Evolutionary conservation across 2,797 vertebrate species (phyloP).

Genomic region (Prunella strophiata): DNA sequence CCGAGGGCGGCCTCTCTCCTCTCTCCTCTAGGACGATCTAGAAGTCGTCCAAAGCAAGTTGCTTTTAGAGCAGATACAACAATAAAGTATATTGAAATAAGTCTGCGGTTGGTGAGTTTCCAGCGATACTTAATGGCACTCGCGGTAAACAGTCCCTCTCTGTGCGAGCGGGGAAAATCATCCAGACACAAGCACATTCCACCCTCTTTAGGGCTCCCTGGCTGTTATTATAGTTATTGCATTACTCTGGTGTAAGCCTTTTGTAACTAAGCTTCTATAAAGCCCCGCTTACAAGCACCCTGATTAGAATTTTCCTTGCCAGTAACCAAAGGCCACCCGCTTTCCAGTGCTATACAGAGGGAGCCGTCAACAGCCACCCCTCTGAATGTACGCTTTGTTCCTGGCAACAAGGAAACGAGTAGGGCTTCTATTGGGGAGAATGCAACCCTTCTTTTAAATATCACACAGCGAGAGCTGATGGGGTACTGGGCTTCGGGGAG

Average conservation of each 20-base stretch:
- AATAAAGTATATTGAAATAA: conserved; percentile 68
- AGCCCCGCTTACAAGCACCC: conserved; percentile 70
- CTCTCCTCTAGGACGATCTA: background rate
- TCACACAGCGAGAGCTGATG: conserved; percentile 67
- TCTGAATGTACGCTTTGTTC: conserved; percentile 81
- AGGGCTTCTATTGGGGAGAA: conserved; percentile 77
- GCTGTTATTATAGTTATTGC: conserved; percentile 66
- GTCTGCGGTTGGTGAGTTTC: conserved; percentile 72
- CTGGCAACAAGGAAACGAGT: conserved; percentile 76
- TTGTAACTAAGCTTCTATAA: conserved; percentile 72
- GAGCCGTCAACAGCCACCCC: conserved; percentile 72
- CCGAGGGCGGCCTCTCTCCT: background rate
- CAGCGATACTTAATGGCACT: conserved; percentile 66
- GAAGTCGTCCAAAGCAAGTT: conserved; percentile 12
- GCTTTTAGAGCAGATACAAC: conserved; percentile 51
- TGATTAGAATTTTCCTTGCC: conserved; percentile 69
- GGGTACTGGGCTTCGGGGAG: conserved; percentile 64
- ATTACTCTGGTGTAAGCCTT: conserved; percentile 70
- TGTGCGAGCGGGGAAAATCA: conserved; percentile 70
- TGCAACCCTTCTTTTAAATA: conserved; percentile 80
- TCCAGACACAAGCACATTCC: conserved; percentile 73
- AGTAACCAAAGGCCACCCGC: conserved; percentile 71
- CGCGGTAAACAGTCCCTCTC: conserved; percentile 74
- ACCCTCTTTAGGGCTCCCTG: conserved; percentile 65
- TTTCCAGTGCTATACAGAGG: conserved; percentile 74